These are phyloP conservation scores for Microtus ochrogaster DNA, from an alignment of 2,113 vertebrate genomes.

Conservation along the genomic window DNA sequence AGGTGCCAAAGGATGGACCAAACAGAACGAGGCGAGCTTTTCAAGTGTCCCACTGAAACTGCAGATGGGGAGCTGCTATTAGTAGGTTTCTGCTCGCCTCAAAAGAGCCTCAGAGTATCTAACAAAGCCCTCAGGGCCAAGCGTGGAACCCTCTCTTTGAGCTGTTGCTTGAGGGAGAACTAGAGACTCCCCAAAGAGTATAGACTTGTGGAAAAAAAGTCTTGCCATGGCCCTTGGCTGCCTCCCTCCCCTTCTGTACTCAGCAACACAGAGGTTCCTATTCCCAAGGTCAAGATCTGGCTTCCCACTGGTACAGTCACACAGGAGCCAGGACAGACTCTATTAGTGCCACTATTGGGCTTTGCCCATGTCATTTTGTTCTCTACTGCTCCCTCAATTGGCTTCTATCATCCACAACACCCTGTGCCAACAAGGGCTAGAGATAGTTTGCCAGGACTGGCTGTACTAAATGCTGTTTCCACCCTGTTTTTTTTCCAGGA, in stretches of 20 bases:
- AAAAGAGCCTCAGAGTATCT: not conserved
- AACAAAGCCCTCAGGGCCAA: not conserved
- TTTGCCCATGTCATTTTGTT: no score
- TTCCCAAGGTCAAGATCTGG: not conserved
- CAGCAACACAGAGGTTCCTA: not conserved
- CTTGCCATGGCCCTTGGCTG: not conserved
- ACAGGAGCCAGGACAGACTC: not conserved
- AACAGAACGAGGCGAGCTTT: not conserved
- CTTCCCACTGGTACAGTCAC: not conserved
- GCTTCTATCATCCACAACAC: no score
- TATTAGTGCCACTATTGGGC: no score
- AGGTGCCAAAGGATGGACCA: no score
- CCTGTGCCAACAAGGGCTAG: fast-evolving
- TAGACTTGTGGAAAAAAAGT: no score
- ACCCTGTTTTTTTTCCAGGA: not conserved
- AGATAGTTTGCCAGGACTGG: fast-evolving
- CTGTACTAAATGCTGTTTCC: not conserved
- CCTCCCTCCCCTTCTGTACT: not conserved
- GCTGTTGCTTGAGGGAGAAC: not conserved
- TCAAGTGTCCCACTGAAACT: no score
- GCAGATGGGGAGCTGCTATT: not conserved
- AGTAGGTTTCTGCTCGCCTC: not conserved
- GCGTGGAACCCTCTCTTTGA: not conserved
- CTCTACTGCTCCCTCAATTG: not conserved
- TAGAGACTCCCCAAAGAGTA: not conserved